Evolutionary conservation across 2,113 vertebrate species (phyloP).

Genomic region (Limnothrissa miodon): DNA sequence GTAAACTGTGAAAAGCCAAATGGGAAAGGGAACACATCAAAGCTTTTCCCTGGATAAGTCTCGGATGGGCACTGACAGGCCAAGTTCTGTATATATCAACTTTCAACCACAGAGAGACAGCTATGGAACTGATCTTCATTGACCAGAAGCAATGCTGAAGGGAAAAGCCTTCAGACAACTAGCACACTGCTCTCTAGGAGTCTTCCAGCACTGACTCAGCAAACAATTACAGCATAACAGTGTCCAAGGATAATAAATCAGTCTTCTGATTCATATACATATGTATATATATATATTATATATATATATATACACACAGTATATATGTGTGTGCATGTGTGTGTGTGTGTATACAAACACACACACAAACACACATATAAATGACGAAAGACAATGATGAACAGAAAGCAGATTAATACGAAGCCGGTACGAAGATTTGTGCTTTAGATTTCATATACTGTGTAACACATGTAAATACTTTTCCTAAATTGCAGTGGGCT

Average conservation of each 20-base stretch:
- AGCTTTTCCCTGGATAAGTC: not conserved
- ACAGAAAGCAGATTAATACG: not conserved
- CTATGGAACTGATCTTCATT: not conserved
- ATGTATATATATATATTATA: too few species aligned
- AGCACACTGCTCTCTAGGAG: not conserved
- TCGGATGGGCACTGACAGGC: not conserved
- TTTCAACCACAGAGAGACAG: constrained; percentile 9
- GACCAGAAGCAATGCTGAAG: not conserved
- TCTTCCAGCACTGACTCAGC: constrained; percentile 15
- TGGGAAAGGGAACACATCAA: constrained; percentile 1
- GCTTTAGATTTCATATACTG: not conserved
- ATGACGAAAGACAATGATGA: not conserved
- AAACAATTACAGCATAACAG: constrained; percentile 24
- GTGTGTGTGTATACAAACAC: too few species aligned
- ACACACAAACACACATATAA: too few species aligned
- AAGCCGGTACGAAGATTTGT: not conserved
- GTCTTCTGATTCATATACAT: not conserved
- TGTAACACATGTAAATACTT: not conserved
- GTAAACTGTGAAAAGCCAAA: not conserved
- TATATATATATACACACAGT: too few species aligned
- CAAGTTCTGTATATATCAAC: not conserved
- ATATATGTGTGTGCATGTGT: too few species aligned
- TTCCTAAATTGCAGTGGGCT: not conserved
- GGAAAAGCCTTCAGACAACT: not conserved
- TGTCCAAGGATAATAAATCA: not conserved